Conservation (phyloP, 1,140 invertebrate genomes). For the Geopemphigus sp. region DNA sequence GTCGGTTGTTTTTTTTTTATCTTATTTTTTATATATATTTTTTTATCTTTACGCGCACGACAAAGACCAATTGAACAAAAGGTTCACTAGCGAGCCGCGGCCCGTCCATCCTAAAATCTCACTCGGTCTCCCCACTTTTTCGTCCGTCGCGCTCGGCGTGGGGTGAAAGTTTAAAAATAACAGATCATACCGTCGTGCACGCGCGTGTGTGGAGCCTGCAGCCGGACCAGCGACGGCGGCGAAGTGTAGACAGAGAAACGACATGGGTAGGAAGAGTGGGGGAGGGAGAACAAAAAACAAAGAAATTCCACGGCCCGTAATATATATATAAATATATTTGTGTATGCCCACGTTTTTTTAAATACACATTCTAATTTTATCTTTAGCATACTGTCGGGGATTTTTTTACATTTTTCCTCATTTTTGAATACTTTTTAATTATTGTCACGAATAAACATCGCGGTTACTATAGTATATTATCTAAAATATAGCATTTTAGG, state of each 20-base stretch:
- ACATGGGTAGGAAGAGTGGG: not conserved
- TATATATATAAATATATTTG: too few relatives aligned
- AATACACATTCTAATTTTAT: slow-evolving; percentile 32
- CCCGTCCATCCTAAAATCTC: not conserved
- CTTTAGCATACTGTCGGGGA: slow-evolving; percentile 7
- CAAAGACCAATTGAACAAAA: slow-evolving; percentile 31
- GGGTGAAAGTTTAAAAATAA: slow-evolving; percentile 46
- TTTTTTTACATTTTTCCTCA: not conserved
- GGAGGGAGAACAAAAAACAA: not conserved
- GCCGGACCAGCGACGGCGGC: not conserved
- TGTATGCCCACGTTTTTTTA: slow-evolving; percentile 38
- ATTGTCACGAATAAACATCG: not conserved
- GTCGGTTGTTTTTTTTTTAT: not conserved
- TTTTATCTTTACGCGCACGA: not conserved
- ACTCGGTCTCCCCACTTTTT: not conserved
- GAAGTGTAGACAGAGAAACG: slow-evolving; percentile 7
- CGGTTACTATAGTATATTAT: too few relatives aligned
- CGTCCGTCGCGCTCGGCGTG: slow-evolving; percentile 6
- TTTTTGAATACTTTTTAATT: slow-evolving; percentile 26
- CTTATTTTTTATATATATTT: not conserved
- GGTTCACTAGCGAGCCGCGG: not conserved
- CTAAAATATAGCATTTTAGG: too few relatives aligned
- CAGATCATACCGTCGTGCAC: not conserved
- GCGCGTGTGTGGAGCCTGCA: not conserved
- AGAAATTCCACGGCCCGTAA: slow-evolving; percentile 34